Evolutionary conservation across 2,113 vertebrate species (phyloP).

Genomic region (Nothobranchius kuhntae): DNA sequence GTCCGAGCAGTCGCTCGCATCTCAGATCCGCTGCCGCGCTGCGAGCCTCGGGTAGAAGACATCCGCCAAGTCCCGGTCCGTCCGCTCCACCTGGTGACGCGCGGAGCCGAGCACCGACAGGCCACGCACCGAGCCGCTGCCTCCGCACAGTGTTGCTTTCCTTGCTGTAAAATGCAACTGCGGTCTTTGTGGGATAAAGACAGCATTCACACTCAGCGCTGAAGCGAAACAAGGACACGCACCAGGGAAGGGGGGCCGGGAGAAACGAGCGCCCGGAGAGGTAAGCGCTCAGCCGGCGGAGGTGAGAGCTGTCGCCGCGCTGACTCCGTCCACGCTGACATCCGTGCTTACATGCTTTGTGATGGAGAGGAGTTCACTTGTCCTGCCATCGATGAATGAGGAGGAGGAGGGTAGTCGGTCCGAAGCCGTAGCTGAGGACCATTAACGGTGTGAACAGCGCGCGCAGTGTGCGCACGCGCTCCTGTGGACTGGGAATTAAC

Average conservation of each 20-base stretch:
- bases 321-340: background rate
- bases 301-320: slow-evolving; percentile 20
- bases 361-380: slow-evolving; percentile 49
- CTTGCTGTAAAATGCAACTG: slow-evolving; percentile 63
- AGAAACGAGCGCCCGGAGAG: slow-evolving; percentile 70
- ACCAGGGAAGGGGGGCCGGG: slow-evolving; percentile 50
- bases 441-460: slow-evolving; percentile 51
- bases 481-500: slow-evolving; percentile 17
- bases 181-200: slow-evolving; percentile 67
- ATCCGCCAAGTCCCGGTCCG: slow-evolving; percentile 52
- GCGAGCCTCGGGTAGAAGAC: slow-evolving; percentile 47
- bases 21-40: slow-evolving; percentile 49
- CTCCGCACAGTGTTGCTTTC: slow-evolving; percentile 22
- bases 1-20: slow-evolving; percentile 66
- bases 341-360: slow-evolving; percentile 17
- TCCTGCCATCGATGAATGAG: slow-evolving; percentile 49
- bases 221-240: slow-evolving; percentile 70
- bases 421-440: slow-evolving; percentile 48
- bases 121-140: slow-evolving; percentile 37
- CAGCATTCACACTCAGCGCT: slow-evolving; percentile 57
- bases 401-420: slow-evolving; percentile 43
- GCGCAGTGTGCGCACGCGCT: slow-evolving; percentile 73
- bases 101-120: slow-evolving; percentile 37
- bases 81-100: slow-evolving; percentile 45
- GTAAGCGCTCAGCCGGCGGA: slow-evolving; percentile 63